Evolutionary conservation across 2,888 invertebrate species (phyloP), one percentile per base, ranked within the genome.

Genomic region (Drosophila cyrtoloma): DNA sequence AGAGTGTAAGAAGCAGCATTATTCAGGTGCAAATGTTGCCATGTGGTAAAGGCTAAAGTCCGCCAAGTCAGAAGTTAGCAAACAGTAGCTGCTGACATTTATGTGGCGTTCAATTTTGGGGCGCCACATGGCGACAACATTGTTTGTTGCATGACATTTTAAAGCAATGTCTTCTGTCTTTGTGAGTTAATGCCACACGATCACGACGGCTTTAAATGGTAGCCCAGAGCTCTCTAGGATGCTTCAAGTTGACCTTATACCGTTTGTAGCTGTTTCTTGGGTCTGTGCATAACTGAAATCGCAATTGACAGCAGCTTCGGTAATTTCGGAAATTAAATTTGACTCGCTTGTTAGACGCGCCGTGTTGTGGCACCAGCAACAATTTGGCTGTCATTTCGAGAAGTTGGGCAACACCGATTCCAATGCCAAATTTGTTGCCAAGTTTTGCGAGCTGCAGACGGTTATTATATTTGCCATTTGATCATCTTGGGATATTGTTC

Each of bases 61-160:
- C 51, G 55, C 69, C 65, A 39, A 62, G 55, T 72, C 79, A 79
- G 77, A 86, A 75, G 53, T 75, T 58, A 61, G 37, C 53, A 44
- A 67, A 60, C 84, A 71, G 81, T 44, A 68, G 83, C 67, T 70
- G 86, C 67, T 70, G 88, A 80, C 83, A 87, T 89, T 84, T 79
- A 84, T 87, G 67, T 71, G 85, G 51, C 65, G 51, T 50, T 55
- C 59, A 67, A 77, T 75, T 86, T 60, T 57, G 71, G 57, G 59
- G 51, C 60, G 44, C 35, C 42, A 35, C n/a, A 19, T 42, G 39
- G n/a, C 39, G 52, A 19, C 42, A 42, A 44, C 28, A 26, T 26
- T 47, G 47, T 47, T 47, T 33, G 26, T 28, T 5, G 14, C 60
- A 56, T 81, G 79, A 66, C 79, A 78, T 81, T 79, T 79, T 52